Evolutionary conservation across 1,140 invertebrate species (phyloP).

Genomic region (Bombus soroeensis): DNA sequence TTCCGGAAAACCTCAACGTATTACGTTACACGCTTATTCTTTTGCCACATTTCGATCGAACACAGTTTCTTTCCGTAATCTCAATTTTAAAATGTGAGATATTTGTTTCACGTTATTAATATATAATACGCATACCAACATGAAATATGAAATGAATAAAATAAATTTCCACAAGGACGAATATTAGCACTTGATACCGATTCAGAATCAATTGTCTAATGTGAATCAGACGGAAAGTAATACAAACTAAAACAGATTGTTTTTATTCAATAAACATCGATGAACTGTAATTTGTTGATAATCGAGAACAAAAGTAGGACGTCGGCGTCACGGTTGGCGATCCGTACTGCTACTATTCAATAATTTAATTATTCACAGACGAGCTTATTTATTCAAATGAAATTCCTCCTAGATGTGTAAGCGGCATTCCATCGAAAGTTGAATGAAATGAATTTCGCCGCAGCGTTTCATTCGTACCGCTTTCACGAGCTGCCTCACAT

Average conservation of each 20-base stretch:
- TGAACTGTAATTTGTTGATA: slow-evolving; percentile 31
- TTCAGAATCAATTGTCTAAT: neutral
- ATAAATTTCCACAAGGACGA: neutral
- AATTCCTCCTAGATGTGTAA: slow-evolving; percentile 26
- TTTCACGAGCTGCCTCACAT: slow-evolving; percentile 10
- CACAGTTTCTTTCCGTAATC: too few relatives aligned
- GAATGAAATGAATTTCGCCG: slow-evolving; percentile 26
- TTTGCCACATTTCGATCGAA: neutral
- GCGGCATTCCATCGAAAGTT: neutral
- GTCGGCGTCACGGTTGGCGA: slow-evolving; percentile 54
- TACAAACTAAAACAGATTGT: slow-evolving; percentile 4
- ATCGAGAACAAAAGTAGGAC: slow-evolving; percentile 63
- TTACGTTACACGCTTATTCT: neutral
- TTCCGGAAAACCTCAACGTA: neutral
- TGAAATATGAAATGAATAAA: neutral
- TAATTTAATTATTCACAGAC: slow-evolving; percentile 55
- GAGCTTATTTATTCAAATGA: slow-evolving; percentile 46
- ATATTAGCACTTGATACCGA: neutral
- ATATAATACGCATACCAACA: neutral
- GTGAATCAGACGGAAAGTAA: neutral
- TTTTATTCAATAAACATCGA: slow-evolving; percentile 15
- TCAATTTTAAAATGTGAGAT: neutral
- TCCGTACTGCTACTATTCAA: slow-evolving; percentile 3
- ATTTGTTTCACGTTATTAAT: neutral
- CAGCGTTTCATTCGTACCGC: neutral